These are phyloP conservation scores for Cataglyphis rosenhaueri DNA, from an alignment of 2,888 invertebrate genomes.

Conservation along the genomic window DNA sequence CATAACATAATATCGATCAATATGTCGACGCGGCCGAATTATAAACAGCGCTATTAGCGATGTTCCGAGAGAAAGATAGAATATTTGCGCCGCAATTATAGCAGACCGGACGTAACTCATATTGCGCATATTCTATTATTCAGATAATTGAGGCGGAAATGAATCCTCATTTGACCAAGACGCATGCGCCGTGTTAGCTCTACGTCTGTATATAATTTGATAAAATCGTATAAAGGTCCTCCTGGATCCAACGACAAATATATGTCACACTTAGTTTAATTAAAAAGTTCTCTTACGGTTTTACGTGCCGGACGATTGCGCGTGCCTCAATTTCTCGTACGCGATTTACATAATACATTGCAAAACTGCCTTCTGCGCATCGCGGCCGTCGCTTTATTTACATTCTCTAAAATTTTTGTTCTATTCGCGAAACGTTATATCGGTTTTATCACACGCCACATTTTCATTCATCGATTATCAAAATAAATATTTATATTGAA, in stretches of 20 bases:
- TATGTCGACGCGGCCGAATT: conserved; percentile 29
- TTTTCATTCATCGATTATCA: neutral
- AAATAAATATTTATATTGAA: neutral
- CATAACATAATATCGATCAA: conserved; percentile 39
- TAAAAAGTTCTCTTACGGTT: conserved; percentile 39
- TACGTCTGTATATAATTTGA: conserved; percentile 22
- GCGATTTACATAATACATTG: conserved; percentile 37
- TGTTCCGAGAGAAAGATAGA: conserved; percentile 16
- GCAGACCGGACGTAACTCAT: conserved; percentile 31
- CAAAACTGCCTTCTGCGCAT: neutral
- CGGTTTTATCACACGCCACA: neutral
- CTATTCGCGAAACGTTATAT: neutral
- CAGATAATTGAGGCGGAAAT: conserved; percentile 52
- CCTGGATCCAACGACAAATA: conserved; percentile 38
- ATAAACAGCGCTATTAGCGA: conserved; percentile 30
- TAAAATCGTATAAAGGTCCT: conserved; percentile 21
- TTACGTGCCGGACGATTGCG: neutral
- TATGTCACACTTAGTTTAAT: conserved; percentile 38
- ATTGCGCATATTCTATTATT: conserved; percentile 52
- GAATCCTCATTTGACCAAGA: conserved; percentile 50
- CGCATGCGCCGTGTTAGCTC: conserved; percentile 44
- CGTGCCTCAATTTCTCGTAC: conserved; percentile 18
- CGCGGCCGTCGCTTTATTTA: neutral
- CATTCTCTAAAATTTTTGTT: neutral
- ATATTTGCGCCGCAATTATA: conserved; percentile 40